Evolutionary conservation across 2,797 vertebrate species (phyloP).

Genomic region (Lutjanus campechanus): DNA sequence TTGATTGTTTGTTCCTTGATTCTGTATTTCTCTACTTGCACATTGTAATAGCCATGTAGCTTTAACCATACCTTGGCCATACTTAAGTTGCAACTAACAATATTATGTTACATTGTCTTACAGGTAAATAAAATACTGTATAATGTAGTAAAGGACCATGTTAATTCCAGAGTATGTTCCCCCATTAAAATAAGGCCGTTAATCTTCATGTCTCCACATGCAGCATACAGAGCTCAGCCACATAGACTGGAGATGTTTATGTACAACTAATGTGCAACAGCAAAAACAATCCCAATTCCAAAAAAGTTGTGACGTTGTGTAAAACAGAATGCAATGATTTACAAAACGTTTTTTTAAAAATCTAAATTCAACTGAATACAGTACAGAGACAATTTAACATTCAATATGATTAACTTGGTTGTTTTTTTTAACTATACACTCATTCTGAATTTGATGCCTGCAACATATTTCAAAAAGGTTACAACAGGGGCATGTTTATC

Average conservation of each 20-base stretch:
- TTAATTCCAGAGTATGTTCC: background rate
- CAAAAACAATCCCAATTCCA: too few species aligned
- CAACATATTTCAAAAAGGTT: too few species aligned
- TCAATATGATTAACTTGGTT: too few species aligned
- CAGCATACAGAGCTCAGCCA: background rate
- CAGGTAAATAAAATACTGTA: background rate
- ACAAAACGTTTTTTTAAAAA: too few species aligned
- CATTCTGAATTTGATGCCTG: too few species aligned
- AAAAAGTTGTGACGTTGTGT: too few species aligned
- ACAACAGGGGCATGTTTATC: too few species aligned
- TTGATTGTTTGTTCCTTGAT: slow-evolving; percentile 17
- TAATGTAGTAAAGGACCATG: background rate
- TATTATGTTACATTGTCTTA: background rate
- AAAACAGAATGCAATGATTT: too few species aligned
- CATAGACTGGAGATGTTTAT: background rate
- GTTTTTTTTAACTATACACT: too few species aligned
- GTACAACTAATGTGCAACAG: too few species aligned
- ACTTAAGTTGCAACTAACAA: background rate
- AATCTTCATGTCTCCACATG: background rate
- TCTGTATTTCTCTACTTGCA: slow-evolving; percentile 3
- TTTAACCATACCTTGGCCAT: background rate
- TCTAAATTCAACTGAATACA: too few species aligned
- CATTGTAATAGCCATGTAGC: background rate
- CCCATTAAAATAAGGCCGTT: background rate
- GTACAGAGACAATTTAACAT: too few species aligned